phyloP scores from a whole-genome alignment of 2,888 invertebrate species.

The Polymixis lichenea region DNA sequence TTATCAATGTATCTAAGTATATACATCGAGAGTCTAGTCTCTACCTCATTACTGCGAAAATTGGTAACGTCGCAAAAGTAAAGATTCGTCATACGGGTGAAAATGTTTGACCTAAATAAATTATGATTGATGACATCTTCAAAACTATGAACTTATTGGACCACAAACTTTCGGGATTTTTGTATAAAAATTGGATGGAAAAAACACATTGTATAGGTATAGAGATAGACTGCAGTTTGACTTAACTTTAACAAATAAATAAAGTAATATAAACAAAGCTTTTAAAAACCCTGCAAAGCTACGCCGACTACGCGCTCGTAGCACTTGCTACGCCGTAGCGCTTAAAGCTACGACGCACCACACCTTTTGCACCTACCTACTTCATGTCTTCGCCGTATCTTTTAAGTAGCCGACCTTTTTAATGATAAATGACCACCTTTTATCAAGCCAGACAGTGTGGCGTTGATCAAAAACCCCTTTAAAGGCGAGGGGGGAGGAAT shows the following conservation, averaged over 20 bases:
- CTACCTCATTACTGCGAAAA: too few species aligned
- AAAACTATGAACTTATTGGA: too few species aligned
- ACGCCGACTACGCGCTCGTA: constrained; percentile 18
- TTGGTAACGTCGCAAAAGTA: too few species aligned
- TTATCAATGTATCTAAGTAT: too few species aligned
- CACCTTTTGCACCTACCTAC: constrained; percentile 25
- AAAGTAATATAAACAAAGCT: too few species aligned
- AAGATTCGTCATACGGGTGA: too few species aligned
- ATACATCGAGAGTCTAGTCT: too few species aligned
- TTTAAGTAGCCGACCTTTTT: constrained; percentile 53
- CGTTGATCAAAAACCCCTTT: constrained; percentile 68
- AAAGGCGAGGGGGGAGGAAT: constrained; percentile 27
- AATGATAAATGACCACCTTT: constrained; percentile 73
- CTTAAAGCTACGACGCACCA: not conserved
- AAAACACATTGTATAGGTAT: too few species aligned
- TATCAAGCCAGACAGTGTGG: constrained; percentile 64
- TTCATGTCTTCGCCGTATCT: constrained; percentile 18
- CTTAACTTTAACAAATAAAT: not conserved
- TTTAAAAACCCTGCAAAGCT: not conserved
- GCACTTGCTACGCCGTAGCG: constrained; percentile 44
- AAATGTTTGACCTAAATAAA: too few species aligned
- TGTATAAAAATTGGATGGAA: too few species aligned
- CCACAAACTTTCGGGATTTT: too few species aligned
- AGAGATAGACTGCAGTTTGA: not conserved
- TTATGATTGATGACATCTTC: too few species aligned